A percentile compares a stretch with the other conserved stretches of the same genome.
These are phyloP conservation scores for Ochlodes sylvanus DNA, from an alignment of 2,888 invertebrate species.

Conservation along the genomic window DNA sequence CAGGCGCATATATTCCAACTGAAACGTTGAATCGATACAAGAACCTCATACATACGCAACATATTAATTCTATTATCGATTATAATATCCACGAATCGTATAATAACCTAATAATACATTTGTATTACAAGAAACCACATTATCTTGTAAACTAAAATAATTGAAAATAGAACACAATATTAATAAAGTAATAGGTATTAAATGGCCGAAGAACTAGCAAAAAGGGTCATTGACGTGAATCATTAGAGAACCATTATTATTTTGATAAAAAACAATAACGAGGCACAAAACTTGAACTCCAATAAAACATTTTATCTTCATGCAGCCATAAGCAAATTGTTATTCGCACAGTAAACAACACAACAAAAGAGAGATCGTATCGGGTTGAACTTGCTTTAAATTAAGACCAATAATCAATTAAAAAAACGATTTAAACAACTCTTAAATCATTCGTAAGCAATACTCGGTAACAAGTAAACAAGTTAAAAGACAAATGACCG, in stretches of 20 bases:
- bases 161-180: no score
- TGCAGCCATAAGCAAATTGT: no score
- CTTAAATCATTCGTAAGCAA: slow-evolving; percentile 8
- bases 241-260: no score
- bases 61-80: slow-evolving; percentile 18
- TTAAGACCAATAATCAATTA: background rate
- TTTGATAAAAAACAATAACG: no score
- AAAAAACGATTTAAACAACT: slow-evolving; percentile 1
- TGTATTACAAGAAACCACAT: background rate
- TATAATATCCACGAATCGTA: slow-evolving; percentile 1
- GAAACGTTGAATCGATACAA: slow-evolving; percentile 10
- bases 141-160: no score
- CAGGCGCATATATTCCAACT: slow-evolving; percentile 5
- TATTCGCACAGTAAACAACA: background rate
- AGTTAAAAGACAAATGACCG: slow-evolving; percentile 32
- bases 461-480: slow-evolving; percentile 10
- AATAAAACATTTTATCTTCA: background rate
- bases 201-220: no score
- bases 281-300: no score
- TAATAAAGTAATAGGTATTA: no score
- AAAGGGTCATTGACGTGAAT: no score
- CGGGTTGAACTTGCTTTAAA: background rate
- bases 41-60: slow-evolving; percentile 32
- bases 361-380: background rate
- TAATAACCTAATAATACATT: background rate